Percentiles rank a stretch among this genome's conserved stretches.
These are phyloP conservation scores for Papilio demoleus DNA, from an alignment of 2,888 invertebrate species.

Conservation along the genomic window DNA sequence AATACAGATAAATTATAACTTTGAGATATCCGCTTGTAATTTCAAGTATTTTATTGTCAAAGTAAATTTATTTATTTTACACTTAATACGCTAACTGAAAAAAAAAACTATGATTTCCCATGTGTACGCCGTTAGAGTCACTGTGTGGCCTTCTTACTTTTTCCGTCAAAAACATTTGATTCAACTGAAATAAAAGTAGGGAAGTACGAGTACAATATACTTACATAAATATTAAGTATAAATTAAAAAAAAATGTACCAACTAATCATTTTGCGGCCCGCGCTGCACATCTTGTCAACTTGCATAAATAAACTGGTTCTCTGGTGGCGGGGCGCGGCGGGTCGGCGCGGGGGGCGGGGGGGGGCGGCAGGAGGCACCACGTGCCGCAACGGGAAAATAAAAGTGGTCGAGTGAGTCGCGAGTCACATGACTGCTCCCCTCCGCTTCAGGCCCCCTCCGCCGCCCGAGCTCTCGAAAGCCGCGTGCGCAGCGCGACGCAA, in stretches of 20 bases:
- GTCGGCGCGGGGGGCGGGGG: not conserved
- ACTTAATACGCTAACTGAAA: no score
- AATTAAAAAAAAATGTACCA: not conserved
- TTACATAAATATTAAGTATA: not conserved
- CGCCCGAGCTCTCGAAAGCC: not conserved
- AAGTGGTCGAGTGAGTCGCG: conserved; percentile 36
- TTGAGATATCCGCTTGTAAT: no score
- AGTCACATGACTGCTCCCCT: conserved; percentile 35
- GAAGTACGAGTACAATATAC: no score
- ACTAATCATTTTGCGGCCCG: conserved; percentile 9
- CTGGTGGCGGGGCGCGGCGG: not conserved
- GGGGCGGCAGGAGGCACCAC: not conserved
- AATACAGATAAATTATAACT: no score
- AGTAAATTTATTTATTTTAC: no score
- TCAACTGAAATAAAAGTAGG: no score
- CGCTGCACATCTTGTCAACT: conserved; percentile 6
- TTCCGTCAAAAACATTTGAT: no score
- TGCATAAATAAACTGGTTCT: conserved; percentile 8
- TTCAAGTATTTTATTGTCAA: no score
- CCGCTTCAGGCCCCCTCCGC: not conserved
- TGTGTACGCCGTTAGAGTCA: no score
- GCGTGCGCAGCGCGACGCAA: not conserved
- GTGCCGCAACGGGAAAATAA: conserved; percentile 38
- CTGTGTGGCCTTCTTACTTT: no score
- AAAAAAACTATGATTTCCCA: no score